phyloP scores from a whole-genome alignment of 2,113 vertebrate genomes.

The Mugil cephalus region DNA sequence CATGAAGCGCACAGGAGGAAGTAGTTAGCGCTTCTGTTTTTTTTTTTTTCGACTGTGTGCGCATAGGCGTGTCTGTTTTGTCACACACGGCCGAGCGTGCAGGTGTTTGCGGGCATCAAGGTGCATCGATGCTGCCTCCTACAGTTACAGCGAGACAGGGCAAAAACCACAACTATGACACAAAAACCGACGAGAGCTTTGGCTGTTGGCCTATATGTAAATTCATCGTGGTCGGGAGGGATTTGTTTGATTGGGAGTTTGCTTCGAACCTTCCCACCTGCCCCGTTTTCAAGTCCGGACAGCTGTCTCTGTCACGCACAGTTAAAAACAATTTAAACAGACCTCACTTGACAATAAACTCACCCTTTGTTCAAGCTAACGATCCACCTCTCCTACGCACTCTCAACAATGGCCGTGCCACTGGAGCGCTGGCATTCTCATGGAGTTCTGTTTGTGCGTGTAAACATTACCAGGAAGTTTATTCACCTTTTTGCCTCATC shows the following conservation, averaged over 20 bases:
- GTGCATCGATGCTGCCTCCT: slow-evolving; percentile 31
- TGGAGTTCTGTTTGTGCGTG: slow-evolving; percentile 4
- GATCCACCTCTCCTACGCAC: slow-evolving; percentile 52
- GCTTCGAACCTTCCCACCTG: slow-evolving; percentile 58
- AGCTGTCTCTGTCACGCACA: slow-evolving; percentile 39
- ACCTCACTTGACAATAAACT: slow-evolving; percentile 63
- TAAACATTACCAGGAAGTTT: neutral
- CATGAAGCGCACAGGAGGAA: slow-evolving; percentile 54
- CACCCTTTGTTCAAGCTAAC: slow-evolving; percentile 66
- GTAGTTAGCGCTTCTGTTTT: slow-evolving; percentile 29
- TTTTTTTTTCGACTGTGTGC: neutral
- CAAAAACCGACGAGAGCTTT: slow-evolving; percentile 36
- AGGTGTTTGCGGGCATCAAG: slow-evolving; percentile 41
- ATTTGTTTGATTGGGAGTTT: slow-evolving; percentile 22
- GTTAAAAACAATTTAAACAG: slow-evolving; percentile 68
- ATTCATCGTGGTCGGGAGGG: slow-evolving; percentile 52
- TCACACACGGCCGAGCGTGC: slow-evolving; percentile 3
- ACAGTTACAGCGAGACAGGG: slow-evolving; percentile 30
- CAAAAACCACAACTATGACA: slow-evolving; percentile 25
- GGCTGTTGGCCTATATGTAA: slow-evolving; percentile 66
- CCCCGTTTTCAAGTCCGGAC: slow-evolving; percentile 53
- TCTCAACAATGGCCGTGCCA: slow-evolving; percentile 27
- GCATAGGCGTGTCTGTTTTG: neutral
- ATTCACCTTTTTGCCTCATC: slow-evolving; percentile 26
- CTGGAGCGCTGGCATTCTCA: slow-evolving; percentile 43